Evolutionary conservation across 2,113 vertebrate genomes (phyloP).

Genomic region (Anolis sagrei): DNA sequence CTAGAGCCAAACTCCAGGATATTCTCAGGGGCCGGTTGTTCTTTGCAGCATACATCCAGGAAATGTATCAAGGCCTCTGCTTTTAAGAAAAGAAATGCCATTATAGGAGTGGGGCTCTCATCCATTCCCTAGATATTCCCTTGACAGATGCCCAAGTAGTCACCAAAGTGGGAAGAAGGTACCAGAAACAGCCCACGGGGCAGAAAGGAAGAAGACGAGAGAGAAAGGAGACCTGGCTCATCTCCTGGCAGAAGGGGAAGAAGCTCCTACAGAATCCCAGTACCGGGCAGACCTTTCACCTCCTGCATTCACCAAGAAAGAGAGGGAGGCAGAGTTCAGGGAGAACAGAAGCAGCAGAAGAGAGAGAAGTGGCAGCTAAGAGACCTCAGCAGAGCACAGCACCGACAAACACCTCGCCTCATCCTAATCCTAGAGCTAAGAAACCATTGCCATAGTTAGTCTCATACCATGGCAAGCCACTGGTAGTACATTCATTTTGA

Average conservation of each 20-base stretch:
- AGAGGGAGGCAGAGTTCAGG: constrained; percentile 31
- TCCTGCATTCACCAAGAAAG: constrained; percentile 10
- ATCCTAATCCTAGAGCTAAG: background rate
- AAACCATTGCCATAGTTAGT: no score
- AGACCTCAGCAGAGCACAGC: no score
- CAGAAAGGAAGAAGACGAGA: background rate
- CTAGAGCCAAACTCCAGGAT: no score
- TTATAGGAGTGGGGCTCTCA: background rate
- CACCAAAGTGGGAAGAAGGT: background rate
- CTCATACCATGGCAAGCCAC: no score
- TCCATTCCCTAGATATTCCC: no score
- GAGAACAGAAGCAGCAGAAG: background rate
- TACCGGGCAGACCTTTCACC: constrained; percentile 30
- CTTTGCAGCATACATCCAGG: background rate
- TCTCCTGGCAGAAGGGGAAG: constrained; percentile 37
- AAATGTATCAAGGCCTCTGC: background rate
- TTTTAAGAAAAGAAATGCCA: background rate
- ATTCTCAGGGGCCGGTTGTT: no score
- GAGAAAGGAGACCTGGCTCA: background rate
- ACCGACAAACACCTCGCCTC: background rate
- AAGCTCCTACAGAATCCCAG: constrained; percentile 33
- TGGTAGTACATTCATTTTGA: no score
- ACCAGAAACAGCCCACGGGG: background rate
- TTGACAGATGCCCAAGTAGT: background rate
- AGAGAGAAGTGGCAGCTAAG: background rate